A percentile compares a stretch with the other conserved stretches of the same genome.
These are phyloP conservation scores for Drosophila mimetica DNA, from an alignment of 2,888 invertebrate genomes.

Conservation along the genomic window DNA sequence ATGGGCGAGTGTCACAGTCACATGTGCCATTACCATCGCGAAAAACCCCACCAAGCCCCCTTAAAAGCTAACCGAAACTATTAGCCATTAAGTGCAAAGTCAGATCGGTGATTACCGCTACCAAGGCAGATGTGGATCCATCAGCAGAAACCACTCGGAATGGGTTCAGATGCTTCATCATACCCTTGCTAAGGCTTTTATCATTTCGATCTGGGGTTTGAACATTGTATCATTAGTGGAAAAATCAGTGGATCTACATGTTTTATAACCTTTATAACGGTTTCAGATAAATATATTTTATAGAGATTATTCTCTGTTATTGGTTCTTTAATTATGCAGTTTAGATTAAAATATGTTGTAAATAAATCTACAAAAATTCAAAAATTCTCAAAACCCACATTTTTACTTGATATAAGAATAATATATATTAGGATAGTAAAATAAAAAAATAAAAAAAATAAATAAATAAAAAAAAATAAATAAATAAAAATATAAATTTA, in stretches of 20 bases:
- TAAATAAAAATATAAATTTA: background rate
- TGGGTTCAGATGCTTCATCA: constrained; percentile 57
- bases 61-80: constrained; percentile 36
- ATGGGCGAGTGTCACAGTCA: constrained; percentile 18
- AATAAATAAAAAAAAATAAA: too few species aligned
- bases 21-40: constrained; percentile 36
- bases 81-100: constrained; percentile 48
- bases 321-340: too few species aligned
- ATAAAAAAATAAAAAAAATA: too few species aligned
- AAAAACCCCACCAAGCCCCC: constrained; percentile 4
- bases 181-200: constrained; percentile 20
- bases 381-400: too few species aligned
- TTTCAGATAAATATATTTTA: background rate
- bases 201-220: constrained; percentile 1
- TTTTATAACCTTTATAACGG: too few species aligned
- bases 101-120: constrained; percentile 25
- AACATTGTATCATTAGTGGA: too few species aligned
- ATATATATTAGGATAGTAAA: too few species aligned
- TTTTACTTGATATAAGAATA: too few species aligned
- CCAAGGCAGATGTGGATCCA: constrained; percentile 29
- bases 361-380: too few species aligned
- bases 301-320: too few species aligned
- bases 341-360: too few species aligned
- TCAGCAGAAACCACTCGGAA: constrained; percentile 53
- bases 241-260: background rate